phyloP scores from a whole-genome alignment of 2,888 invertebrate genomes.

The Drepanosiphum platanoidis region DNA sequence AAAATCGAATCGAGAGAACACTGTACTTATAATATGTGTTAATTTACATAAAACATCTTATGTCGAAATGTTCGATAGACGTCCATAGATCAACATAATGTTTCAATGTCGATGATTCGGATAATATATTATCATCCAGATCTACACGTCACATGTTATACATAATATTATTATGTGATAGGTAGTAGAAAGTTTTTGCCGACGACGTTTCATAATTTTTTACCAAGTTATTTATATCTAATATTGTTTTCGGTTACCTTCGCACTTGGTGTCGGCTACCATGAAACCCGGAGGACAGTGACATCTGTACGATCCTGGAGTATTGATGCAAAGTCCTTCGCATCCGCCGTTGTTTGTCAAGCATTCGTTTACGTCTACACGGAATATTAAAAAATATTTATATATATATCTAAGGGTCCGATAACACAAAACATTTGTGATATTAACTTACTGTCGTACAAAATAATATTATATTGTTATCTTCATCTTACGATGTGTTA shows the following conservation, averaged over 20 bases:
- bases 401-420: no score
- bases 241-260: constrained; percentile 68
- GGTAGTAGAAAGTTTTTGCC: not conserved
- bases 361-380: constrained; percentile 72
- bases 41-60: not conserved
- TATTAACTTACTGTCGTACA: not conserved
- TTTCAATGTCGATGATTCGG: not conserved
- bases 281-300: constrained; percentile 70
- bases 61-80: not conserved
- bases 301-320: constrained; percentile 72
- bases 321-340: constrained; percentile 71
- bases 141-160: not conserved
- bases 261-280: constrained; percentile 69
- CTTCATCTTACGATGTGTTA: not conserved
- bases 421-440: no score
- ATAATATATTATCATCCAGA: not conserved
- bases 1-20: no score
- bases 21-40: not conserved
- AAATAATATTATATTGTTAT: no score
- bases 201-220: not conserved
- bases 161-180: no score
- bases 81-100: not conserved
- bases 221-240: not conserved
- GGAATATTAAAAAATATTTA: constrained; percentile 15
- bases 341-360: constrained; percentile 70